A percentile compares a stretch with the other conserved stretches of the same genome.
These are phyloP conservation scores for Holotrichia oblita DNA, from an alignment of 1,140 invertebrate species.

Conservation along the genomic window DNA sequence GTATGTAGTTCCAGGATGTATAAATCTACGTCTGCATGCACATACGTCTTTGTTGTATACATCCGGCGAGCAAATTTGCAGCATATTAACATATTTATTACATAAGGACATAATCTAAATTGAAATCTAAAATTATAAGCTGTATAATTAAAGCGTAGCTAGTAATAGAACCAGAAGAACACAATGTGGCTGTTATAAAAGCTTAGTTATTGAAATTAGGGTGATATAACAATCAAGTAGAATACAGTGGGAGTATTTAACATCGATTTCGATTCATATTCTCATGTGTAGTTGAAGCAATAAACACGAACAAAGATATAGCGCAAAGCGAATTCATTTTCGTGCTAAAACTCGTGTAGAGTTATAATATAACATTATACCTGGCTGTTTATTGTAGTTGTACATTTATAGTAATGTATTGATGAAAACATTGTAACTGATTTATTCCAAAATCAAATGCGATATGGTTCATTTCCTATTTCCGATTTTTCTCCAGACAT, in stretches of 20 bases:
- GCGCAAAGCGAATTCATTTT: no score
- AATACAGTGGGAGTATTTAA: neutral
- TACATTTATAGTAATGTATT: no score
- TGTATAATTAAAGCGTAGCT: neutral
- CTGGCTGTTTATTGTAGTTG: no score
- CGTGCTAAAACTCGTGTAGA: no score
- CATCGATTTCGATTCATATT: no score
- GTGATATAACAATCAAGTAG: neutral
- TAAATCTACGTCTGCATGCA: neutral
- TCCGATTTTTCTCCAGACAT: no score
- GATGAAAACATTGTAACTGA: no score
- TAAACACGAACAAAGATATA: no score
- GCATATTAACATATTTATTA: slow-evolving; percentile 35
- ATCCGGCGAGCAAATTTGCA: slow-evolving; percentile 5
- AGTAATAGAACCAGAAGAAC: neutral
- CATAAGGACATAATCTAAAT: neutral
- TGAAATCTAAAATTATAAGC: slow-evolving; percentile 4
- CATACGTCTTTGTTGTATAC: neutral
- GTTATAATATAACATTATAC: no score
- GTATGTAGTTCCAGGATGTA: neutral
- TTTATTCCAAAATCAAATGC: no score
- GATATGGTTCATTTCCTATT: no score
- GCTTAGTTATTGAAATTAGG: neutral
- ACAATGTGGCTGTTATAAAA: neutral
- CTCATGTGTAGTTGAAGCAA: no score